Conservation (phyloP, 2,113 vertebrate genomes). For the Ceuthmochares aereus region DNA sequence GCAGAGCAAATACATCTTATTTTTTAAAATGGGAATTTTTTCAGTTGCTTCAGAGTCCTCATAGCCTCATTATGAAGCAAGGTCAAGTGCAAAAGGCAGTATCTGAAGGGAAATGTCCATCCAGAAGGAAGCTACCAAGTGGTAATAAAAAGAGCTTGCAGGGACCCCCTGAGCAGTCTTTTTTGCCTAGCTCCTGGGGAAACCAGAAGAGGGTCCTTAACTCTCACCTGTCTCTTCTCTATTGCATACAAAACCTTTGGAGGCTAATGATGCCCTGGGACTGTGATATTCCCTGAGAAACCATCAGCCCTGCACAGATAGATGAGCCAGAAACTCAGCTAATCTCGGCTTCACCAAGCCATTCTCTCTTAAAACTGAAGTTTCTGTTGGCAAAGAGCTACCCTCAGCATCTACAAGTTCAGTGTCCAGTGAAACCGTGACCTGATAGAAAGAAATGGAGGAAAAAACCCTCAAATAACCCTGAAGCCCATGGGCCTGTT, state of each 20-base stretch:
- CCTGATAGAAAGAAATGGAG: accelerated
- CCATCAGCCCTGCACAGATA: neutral
- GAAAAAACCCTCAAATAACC: neutral
- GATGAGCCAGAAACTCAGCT: neutral
- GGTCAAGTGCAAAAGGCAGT: neutral
- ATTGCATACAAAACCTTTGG: neutral
- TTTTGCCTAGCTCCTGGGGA: neutral
- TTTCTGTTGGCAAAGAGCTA: neutral
- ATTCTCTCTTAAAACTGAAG: neutral
- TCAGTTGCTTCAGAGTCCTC: accelerated
- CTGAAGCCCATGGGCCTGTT: accelerated
- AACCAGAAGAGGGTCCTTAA: neutral
- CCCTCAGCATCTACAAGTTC: neutral
- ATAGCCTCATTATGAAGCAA: neutral
- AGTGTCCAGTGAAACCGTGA: neutral
- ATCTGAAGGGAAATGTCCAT: neutral
- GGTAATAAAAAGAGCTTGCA: neutral
- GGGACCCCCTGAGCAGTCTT: neutral
- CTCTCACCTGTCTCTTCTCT: neutral
- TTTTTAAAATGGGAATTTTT: neutral
- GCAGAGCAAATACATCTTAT: neutral
- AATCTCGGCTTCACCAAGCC: neutral
- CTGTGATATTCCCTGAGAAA: neutral
- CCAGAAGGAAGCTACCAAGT: neutral
- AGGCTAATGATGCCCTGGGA: neutral